Conservation (phyloP, 2,888 invertebrate genomes). For the Thumatha senex region DNA sequence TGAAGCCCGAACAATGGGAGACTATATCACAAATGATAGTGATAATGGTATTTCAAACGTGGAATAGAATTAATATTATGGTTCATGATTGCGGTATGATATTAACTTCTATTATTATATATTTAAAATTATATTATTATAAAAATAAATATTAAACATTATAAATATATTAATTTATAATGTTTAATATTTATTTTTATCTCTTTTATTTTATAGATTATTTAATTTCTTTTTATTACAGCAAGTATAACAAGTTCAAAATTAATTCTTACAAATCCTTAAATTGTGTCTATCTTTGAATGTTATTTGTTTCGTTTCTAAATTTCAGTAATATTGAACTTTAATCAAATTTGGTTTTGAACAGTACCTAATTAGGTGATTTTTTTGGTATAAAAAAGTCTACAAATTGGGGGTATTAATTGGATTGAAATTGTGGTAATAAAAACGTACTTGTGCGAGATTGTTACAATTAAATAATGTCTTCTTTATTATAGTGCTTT, state of each 20-base stretch:
- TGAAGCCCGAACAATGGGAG: constrained; percentile 64
- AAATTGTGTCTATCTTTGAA: neutral
- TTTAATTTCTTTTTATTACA: too few species aligned
- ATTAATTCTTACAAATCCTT: neutral
- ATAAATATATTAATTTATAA: too few species aligned
- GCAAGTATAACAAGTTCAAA: too few species aligned
- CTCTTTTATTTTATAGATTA: too few species aligned
- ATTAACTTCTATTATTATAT: neutral
- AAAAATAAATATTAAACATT: too few species aligned
- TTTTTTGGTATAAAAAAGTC: constrained; percentile 73
- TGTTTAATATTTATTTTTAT: too few species aligned
- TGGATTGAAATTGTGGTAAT: constrained; percentile 16
- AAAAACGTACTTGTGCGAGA: constrained; percentile 6
- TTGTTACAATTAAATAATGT: neutral
- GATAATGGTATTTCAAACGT: constrained; percentile 12
- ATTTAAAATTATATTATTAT: too few species aligned
- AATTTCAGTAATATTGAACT: constrained; percentile 35
- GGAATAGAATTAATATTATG: too few species aligned
- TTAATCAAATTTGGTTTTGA: constrained; percentile 39
- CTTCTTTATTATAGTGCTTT: neutral
- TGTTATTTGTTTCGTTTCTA: neutral
- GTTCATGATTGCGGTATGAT: constrained; percentile 7
- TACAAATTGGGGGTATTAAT: constrained; percentile 62
- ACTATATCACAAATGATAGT: constrained; percentile 16
- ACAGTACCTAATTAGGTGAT: constrained; percentile 68